Evolutionary conservation across 37 sponge, comb jelly and placozoan species (phyloP).

Genomic region (Mnemiopsis leidyi): DNA sequence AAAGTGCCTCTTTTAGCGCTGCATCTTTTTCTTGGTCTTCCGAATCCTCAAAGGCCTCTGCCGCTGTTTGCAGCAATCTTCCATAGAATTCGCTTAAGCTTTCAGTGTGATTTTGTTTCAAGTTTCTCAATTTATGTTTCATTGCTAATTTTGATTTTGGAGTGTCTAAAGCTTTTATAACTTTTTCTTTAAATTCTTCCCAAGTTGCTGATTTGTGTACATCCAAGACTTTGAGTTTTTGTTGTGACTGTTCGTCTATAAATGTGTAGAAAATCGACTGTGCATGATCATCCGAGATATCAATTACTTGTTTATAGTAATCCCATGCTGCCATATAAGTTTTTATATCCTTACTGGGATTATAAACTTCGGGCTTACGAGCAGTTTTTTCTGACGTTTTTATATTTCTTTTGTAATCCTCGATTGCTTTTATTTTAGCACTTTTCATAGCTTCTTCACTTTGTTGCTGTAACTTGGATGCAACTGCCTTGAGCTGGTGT

Average conservation of each 20-base stretch:
- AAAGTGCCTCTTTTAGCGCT: neutral
- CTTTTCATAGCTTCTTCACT: no score
- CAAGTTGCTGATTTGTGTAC: neutral
- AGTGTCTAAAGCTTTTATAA: neutral
- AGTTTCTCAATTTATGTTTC: neutral
- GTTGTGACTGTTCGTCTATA: neutral
- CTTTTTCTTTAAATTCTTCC: neutral
- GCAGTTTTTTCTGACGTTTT: no score
- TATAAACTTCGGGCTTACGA: neutral
- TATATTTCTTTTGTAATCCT: no score
- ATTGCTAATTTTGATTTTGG: neutral
- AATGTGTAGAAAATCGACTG: neutral
- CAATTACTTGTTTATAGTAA: neutral
- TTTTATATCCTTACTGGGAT: neutral
- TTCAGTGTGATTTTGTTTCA: neutral
- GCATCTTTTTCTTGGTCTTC: neutral
- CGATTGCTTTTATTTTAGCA: no score
- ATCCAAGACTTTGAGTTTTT: neutral
- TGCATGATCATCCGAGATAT: neutral
- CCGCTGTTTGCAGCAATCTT: neutral
- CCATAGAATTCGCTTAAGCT: neutral
- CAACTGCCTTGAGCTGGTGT: no score
- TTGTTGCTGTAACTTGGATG: no score
- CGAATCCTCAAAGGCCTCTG: neutral
- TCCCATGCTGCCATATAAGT: neutral